phyloP scores from a whole-genome alignment of 2,113 vertebrate species.

The Fregata magnificens region DNA sequence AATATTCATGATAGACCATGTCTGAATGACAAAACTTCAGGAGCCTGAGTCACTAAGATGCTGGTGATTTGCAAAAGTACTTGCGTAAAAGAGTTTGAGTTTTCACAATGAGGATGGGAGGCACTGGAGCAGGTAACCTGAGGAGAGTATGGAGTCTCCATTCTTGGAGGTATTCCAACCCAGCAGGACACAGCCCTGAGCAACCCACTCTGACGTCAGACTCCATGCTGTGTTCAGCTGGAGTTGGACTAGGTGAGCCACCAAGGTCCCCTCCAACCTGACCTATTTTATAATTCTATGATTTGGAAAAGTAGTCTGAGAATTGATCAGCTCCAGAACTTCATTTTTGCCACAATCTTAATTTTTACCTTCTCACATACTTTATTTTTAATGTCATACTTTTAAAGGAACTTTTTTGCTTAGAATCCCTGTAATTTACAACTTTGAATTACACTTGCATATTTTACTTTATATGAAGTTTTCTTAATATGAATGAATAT shows the following conservation, averaged over 20 bases:
- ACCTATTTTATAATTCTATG: not conserved
- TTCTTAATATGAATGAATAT: not conserved
- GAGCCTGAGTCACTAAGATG: not conserved
- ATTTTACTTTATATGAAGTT: not conserved
- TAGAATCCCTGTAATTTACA: not conserved
- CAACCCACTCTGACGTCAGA: not conserved
- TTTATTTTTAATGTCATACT: not conserved
- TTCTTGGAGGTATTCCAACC: not conserved
- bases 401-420: not conserved
- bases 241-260: not conserved
- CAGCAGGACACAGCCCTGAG: not conserved
- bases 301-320: not conserved
- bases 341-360: not conserved
- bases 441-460: not conserved
- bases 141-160: not conserved
- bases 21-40: not conserved
- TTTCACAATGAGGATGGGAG: not conserved
- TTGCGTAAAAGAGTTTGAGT: not conserved
- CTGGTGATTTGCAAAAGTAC: not conserved
- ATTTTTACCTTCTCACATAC: not conserved
- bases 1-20: not conserved
- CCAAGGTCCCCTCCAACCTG: not conserved
- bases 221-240: fast-evolving
- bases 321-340: not conserved
- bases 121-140: not conserved